Percentiles rank a stretch among this genome's conserved stretches.
Conservation (phyloP, 2,113 vertebrate species). For the Grammomys surdaster region DNA sequence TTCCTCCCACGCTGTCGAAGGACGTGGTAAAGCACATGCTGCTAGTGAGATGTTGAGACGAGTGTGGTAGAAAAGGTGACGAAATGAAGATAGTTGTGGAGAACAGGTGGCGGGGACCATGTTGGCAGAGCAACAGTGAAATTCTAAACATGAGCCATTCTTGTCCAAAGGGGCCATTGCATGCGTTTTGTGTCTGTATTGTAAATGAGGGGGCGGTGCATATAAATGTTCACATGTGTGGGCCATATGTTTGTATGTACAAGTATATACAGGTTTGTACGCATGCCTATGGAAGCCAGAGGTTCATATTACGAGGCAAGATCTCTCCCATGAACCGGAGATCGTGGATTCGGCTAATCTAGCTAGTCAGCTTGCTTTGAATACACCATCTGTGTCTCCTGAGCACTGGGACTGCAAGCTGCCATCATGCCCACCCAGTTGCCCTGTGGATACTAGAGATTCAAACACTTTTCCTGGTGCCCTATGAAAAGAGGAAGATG, state of each 20-base stretch:
- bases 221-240: neutral
- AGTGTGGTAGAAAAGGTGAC: neutral
- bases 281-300: neutral
- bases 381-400: neutral
- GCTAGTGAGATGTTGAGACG: neutral
- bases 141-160: neutral
- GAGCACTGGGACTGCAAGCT: neutral
- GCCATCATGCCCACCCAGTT: neutral
- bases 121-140: rapidly evolving
- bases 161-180: neutral
- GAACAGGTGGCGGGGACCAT: neutral
- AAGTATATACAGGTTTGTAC: neutral
- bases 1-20: neutral
- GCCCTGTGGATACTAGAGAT: neutral
- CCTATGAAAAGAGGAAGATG: neutral
- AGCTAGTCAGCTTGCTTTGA: neutral
- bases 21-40: neutral
- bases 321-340: no score
- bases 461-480: neutral
- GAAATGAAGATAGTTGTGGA: neutral
- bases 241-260: neutral
- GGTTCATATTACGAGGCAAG: neutral
- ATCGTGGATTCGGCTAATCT: neutral
- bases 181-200: neutral
- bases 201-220: neutral